These are phyloP conservation scores for Phainopepla nitens DNA, from an alignment of 2,113 vertebrate genomes.

Conservation along the genomic window DNA sequence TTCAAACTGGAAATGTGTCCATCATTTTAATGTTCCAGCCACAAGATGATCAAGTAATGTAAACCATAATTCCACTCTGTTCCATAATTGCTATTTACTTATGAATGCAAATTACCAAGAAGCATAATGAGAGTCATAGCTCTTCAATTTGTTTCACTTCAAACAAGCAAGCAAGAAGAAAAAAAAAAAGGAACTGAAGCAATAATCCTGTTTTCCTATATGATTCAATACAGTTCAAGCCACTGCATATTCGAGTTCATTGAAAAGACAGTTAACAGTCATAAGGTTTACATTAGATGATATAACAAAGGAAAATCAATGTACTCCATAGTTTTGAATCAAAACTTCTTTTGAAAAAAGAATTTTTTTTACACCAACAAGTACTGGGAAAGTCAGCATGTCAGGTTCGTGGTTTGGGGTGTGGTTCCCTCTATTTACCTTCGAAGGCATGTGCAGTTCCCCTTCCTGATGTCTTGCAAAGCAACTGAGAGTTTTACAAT, in stretches of 20 bases:
- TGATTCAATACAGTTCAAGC: neutral
- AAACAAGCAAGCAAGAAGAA: neutral
- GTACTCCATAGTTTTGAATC: neutral
- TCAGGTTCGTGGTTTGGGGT: neutral
- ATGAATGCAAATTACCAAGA: neutral
- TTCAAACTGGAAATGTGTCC: neutral
- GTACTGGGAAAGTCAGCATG: neutral
- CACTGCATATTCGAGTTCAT: neutral
- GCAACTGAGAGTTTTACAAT: neutral
- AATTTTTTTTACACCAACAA: neutral
- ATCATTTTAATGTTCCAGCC: neutral
- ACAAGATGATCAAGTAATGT: neutral
- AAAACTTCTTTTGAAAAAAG: too few species aligned
- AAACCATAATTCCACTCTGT: neutral
- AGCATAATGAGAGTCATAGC: neutral
- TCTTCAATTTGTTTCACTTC: constrained; percentile 7
- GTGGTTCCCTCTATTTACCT: neutral
- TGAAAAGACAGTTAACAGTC: neutral
- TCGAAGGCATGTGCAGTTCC: neutral
- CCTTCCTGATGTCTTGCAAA: neutral
- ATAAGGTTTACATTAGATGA: neutral
- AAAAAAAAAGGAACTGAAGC: neutral
- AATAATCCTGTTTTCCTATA: neutral
- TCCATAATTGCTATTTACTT: neutral
- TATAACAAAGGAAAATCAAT: neutral